These are phyloP conservation scores for Cossypha caffra DNA, from an alignment of 2,797 vertebrate species.

Conservation along the genomic window DNA sequence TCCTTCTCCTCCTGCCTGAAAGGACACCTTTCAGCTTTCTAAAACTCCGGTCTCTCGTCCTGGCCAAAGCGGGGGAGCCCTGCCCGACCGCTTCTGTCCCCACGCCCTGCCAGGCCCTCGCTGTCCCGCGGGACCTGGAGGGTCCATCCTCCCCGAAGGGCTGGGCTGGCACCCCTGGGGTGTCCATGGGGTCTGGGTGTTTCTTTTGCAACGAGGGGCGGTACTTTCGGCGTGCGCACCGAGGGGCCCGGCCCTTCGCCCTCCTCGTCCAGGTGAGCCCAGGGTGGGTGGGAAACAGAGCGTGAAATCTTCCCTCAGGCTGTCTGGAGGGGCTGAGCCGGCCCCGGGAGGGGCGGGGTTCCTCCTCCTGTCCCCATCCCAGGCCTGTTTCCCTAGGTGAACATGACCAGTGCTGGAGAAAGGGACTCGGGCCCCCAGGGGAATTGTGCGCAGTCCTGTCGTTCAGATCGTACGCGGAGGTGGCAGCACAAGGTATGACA, in stretches of 20 bases:
- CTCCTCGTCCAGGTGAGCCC: background rate
- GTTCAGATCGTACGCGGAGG: background rate
- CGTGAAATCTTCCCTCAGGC: background rate
- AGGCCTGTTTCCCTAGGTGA: too few relatives aligned
- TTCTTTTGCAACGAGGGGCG: background rate
- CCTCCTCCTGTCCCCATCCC: background rate
- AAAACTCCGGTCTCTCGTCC: background rate
- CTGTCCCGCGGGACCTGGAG: accelerated
- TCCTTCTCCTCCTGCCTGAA: background rate
- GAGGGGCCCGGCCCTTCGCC: background rate
- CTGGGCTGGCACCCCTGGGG: background rate
- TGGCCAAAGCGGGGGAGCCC: background rate
- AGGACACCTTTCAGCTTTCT: background rate
- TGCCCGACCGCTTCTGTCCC: background rate
- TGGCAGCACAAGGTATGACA: background rate
- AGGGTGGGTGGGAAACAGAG: background rate
- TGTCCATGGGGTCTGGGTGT: background rate
- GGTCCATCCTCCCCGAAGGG: background rate
- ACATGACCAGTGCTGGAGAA: background rate
- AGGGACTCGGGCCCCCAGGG: background rate
- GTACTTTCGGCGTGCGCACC: background rate
- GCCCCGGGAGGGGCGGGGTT: too few relatives aligned
- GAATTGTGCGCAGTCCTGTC: background rate
- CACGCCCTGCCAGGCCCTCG: too few relatives aligned
- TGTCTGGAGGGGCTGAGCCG: background rate